Conservation (phyloP, 2,888 invertebrate genomes). For the Scaptodrosophila latifasciaeformis region DNA sequence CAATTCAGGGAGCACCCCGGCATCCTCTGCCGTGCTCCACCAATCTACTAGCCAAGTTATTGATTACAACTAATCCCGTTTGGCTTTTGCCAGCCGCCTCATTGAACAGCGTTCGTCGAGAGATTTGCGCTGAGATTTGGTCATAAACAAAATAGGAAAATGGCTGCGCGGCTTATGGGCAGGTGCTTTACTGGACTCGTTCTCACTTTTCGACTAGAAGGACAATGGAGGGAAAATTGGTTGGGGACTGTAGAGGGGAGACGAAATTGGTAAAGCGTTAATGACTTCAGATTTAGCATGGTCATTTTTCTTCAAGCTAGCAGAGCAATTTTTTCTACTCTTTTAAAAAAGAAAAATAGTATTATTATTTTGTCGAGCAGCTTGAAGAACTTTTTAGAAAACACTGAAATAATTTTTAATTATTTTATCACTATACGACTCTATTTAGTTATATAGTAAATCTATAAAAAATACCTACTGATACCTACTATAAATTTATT, state of each 20-base stretch:
- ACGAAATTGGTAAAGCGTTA: conserved; percentile 59
- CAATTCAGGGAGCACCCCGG: background rate
- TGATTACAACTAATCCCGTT: conserved; percentile 68
- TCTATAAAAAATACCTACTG: too few relatives aligned
- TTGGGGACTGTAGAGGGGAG: conserved; percentile 13
- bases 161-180: conserved; percentile 49
- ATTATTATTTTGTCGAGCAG: too few relatives aligned
- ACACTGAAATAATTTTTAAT: too few relatives aligned
- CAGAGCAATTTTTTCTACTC: too few relatives aligned
- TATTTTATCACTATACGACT: too few relatives aligned
- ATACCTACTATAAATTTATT: too few relatives aligned
- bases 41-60: conserved; percentile 59
- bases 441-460: too few relatives aligned
- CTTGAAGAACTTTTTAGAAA: too few relatives aligned
- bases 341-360: too few relatives aligned
- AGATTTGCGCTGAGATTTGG: conserved; percentile 47
- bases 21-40: background rate
- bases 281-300: conserved; percentile 54
- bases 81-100: conserved; percentile 66
- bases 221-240: too few relatives aligned
- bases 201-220: too few relatives aligned
- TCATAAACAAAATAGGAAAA: conserved; percentile 60
- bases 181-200: too few relatives aligned
- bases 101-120: conserved; percentile 51
- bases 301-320: conserved; percentile 64